Evolutionary conservation across 2,888 invertebrate genomes (phyloP).

Genomic region (Dilophus febrilis): DNA sequence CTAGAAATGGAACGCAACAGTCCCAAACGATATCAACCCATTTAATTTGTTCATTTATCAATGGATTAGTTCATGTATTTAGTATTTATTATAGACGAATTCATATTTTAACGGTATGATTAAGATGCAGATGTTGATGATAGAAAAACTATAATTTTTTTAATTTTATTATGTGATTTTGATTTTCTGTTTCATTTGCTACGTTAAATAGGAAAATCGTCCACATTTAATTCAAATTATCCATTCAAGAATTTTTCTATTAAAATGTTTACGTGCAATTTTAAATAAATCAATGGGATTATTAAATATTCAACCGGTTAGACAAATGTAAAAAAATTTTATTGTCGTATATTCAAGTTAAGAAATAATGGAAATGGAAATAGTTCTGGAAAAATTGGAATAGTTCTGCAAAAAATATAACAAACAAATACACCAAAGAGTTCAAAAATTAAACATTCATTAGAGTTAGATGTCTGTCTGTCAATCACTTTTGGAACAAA

Average conservation of each 20-base stretch:
- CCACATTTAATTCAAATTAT: conserved; percentile 47
- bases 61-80: conserved; percentile 42
- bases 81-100: conserved; percentile 58
- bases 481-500: too few species aligned
- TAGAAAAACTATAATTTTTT: neutral
- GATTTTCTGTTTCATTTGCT: conserved; percentile 25
- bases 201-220: conserved; percentile 41
- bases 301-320: conserved; percentile 48
- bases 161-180: conserved; percentile 1
- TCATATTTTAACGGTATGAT: conserved; percentile 48
- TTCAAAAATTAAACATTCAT: too few species aligned
- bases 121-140: too few species aligned
- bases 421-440: too few species aligned
- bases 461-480: too few species aligned
- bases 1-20: too few species aligned
- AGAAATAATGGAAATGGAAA: too few species aligned
- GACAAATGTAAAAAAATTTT: conserved; percentile 57
- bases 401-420: too few species aligned
- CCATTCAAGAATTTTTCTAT: conserved; percentile 50
- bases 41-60: conserved; percentile 43
- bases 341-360: too few species aligned
- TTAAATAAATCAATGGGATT: conserved; percentile 43
- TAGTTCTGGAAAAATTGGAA: too few species aligned
- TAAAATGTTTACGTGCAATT: conserved; percentile 44
- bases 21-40: conserved; percentile 46